These are phyloP conservation scores for Eidolon dupreanum DNA, from an alignment of 2,797 vertebrate species.

Conservation along the genomic window DNA sequence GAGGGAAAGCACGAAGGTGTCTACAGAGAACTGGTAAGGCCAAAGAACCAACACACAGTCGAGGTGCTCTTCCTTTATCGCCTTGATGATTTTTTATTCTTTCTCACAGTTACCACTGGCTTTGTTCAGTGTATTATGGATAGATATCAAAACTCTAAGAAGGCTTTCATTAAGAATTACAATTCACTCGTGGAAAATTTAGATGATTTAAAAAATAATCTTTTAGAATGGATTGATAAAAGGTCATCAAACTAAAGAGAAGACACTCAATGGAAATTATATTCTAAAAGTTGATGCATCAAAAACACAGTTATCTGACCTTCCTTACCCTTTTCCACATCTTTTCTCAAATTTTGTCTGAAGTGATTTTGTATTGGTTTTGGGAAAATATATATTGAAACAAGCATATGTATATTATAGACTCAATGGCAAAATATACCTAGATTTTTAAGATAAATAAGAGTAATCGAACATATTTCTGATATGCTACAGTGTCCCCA, in stretches of 20 bases:
- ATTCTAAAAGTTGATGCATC: neutral
- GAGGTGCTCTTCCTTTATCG: neutral
- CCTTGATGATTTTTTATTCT: neutral
- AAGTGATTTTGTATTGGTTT: conserved; percentile 1
- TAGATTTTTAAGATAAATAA: conserved; percentile 23
- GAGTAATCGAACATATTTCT: neutral
- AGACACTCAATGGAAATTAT: neutral
- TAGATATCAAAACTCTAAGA: neutral
- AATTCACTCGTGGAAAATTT: neutral
- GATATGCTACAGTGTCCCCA: neutral
- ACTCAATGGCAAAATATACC: neutral
- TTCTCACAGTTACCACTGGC: neutral
- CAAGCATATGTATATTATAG: neutral
- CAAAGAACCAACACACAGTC: conserved; percentile 24
- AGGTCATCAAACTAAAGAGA: conserved; percentile 1
- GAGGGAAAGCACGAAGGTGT: conserved; percentile 91
- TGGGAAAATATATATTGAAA: neutral
- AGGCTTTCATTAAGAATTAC: neutral
- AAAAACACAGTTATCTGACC: neutral
- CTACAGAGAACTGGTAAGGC: conserved; percentile 96
- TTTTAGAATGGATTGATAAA: conserved; percentile 33
- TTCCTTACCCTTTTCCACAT: neutral
- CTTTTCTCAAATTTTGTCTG: neutral
- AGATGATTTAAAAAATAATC: neutral
- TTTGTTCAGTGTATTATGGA: neutral